These are phyloP conservation scores for Vannuccia rotundouncinata DNA, from an alignment of 2,888 invertebrate species.

Conservation along the genomic window DNA sequence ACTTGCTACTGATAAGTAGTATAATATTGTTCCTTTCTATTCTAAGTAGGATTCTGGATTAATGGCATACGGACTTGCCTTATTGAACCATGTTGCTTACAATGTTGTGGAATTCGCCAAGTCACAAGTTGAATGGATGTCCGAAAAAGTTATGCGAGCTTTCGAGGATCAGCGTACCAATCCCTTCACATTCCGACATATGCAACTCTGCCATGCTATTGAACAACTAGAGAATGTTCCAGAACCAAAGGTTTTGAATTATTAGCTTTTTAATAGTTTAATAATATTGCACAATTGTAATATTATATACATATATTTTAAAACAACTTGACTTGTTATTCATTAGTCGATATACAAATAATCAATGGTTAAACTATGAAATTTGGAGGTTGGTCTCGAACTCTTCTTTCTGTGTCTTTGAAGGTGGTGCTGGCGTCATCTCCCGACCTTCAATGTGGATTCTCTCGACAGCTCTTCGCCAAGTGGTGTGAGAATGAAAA, in stretches of 20 bases:
- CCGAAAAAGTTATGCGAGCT: conserved; percentile 82
- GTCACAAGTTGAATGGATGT: conserved; percentile 99
- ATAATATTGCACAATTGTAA: no score
- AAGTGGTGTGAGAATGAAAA: conserved; percentile 84
- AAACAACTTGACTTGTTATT: no score
- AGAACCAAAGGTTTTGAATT: conserved; percentile 67
- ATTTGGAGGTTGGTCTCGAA: no score
- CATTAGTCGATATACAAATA: no score
- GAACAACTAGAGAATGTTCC: conserved; percentile 75
- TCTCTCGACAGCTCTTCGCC: conserved; percentile 83
- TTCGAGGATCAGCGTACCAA: conserved; percentile 61
- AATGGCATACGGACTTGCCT: conserved; percentile 81
- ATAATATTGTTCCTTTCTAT: neutral
- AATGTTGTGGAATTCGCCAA: conserved; percentile 98
- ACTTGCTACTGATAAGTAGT: neutral
- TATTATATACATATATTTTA: no score
- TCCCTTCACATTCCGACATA: conserved; percentile 87
- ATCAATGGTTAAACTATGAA: no score
- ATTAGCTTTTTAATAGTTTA: no score
- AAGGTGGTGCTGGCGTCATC: conserved; percentile 85
- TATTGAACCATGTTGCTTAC: conserved; percentile 91
- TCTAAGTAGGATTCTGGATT: conserved; percentile 71
- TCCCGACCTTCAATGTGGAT: conserved; percentile 89
- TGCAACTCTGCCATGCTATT: conserved; percentile 85
- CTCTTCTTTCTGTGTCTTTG: no score